Evolutionary conservation across 2,888 invertebrate genomes (phyloP).

Genomic region (Pherbina coryleti): DNA sequence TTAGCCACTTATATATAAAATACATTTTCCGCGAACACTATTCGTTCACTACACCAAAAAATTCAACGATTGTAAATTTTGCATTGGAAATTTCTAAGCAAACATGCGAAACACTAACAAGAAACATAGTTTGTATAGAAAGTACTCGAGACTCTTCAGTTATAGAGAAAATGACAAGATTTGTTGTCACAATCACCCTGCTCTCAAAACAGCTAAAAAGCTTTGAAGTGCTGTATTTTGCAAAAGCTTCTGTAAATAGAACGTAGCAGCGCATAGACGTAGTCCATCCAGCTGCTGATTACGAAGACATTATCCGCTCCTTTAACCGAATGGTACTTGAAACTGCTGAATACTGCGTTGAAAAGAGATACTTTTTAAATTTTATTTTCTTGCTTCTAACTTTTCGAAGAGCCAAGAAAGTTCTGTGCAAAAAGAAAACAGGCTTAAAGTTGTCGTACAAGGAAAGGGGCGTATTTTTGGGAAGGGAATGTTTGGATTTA

Average conservation of each 20-base stretch:
- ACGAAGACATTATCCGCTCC: constrained; percentile 25
- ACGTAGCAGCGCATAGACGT: not conserved
- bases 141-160: not conserved
- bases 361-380: constrained; percentile 24
- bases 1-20: no score
- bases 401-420: constrained; percentile 3
- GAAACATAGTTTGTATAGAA: no score
- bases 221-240: not conserved
- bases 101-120: no score
- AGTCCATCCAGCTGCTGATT: not conserved
- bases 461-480: not conserved
- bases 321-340: constrained; percentile 9
- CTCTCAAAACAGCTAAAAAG: not conserved
- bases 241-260: not conserved
- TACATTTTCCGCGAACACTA: no score
- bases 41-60: no score
- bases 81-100: no score
- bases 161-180: not conserved
- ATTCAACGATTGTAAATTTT: no score
- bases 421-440: not conserved
- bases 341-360: constrained; percentile 11
- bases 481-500: not conserved
- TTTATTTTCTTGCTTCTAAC: not conserved
- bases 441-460: constrained; percentile 20
- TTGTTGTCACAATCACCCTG: not conserved